Evolutionary conservation across 2,888 invertebrate genomes (phyloP).

Genomic region (Cabera pusaria): DNA sequence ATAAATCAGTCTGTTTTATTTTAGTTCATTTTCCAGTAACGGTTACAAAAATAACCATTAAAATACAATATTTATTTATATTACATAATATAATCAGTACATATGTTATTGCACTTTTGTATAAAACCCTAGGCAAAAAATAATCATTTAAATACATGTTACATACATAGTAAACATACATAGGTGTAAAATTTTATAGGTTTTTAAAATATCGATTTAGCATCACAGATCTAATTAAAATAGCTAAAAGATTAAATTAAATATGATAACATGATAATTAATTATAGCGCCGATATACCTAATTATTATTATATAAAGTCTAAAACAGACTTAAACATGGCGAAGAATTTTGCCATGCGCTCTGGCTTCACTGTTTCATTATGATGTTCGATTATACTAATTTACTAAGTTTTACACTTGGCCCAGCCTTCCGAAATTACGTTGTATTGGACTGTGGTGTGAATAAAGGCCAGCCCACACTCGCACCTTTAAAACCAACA

Average conservation of each 20-base stretch:
- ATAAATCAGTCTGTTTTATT: conserved; percentile 18
- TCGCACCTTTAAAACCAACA: too few relatives aligned
- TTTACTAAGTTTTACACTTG: conserved; percentile 51
- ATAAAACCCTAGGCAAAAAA: conserved; percentile 11
- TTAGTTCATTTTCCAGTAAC: conserved; percentile 3
- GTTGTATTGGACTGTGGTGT: conserved; percentile 10
- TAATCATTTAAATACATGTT: conserved; percentile 4
- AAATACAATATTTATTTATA: neutral
- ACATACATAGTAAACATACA: conserved; percentile 8
- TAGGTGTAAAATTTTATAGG: conserved; percentile 13
- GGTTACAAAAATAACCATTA: conserved; percentile 3
- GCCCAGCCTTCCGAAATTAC: conserved; percentile 58
- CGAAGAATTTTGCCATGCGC: too few relatives aligned
- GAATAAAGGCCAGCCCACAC: neutral
- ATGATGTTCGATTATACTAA: conserved; percentile 10
- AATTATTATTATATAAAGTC: too few relatives aligned
- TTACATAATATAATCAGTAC: conserved; percentile 1
- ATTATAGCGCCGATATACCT: too few relatives aligned
- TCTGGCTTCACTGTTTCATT: too few relatives aligned
- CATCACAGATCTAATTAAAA: conserved; percentile 42
- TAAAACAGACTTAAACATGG: too few relatives aligned
- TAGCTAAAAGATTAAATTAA: conserved; percentile 12
- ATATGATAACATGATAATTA: conserved; percentile 4
- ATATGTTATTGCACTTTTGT: conserved; percentile 23
- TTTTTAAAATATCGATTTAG: conserved; percentile 24